phyloP scores from a whole-genome alignment of 2,888 invertebrate species.

The Phortica magna region DNA sequence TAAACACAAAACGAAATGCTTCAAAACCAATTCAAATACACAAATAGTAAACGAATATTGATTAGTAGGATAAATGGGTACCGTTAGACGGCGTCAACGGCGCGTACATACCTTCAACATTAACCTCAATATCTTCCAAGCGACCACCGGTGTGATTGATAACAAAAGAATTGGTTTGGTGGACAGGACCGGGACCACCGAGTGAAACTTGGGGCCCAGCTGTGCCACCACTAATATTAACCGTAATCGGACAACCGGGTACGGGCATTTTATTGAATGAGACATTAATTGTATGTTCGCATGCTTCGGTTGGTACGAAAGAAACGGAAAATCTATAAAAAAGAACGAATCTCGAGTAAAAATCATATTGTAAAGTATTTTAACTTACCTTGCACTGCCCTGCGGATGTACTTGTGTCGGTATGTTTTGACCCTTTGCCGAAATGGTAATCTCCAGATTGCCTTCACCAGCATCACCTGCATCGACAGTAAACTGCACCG shows the following conservation, averaged over 20 bases:
- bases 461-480: constrained; percentile 98
- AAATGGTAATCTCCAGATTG: constrained; percentile 97
- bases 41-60: constrained; percentile 35
- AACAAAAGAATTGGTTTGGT: constrained; percentile 84
- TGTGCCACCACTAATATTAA: constrained; percentile 84
- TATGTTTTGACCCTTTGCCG: constrained; percentile 94
- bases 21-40: constrained; percentile 40
- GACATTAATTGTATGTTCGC: constrained; percentile 96
- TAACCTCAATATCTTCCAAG: constrained; percentile 95
- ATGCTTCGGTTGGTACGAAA: constrained; percentile 95
- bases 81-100: constrained; percentile 22
- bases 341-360: not conserved
- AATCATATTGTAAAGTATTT: not conserved
- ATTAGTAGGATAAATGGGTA: constrained; percentile 37
- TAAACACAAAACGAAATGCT: constrained; percentile 44
- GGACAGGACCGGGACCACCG: constrained; percentile 85
- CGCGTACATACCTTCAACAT: constrained; percentile 90
- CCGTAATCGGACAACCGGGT: constrained; percentile 94
- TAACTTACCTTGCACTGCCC: constrained; percentile 83
- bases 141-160: constrained; percentile 91
- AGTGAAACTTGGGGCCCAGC: constrained; percentile 85
- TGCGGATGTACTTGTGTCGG: constrained; percentile 97
- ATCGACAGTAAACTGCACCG: constrained; percentile 96
- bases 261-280: constrained; percentile 96
- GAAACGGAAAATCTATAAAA: constrained; percentile 91